Percentiles rank a stretch among this genome's conserved stretches.
Conservation (phyloP, 2,797 vertebrate species). For the Nothura maculosa region DNA sequence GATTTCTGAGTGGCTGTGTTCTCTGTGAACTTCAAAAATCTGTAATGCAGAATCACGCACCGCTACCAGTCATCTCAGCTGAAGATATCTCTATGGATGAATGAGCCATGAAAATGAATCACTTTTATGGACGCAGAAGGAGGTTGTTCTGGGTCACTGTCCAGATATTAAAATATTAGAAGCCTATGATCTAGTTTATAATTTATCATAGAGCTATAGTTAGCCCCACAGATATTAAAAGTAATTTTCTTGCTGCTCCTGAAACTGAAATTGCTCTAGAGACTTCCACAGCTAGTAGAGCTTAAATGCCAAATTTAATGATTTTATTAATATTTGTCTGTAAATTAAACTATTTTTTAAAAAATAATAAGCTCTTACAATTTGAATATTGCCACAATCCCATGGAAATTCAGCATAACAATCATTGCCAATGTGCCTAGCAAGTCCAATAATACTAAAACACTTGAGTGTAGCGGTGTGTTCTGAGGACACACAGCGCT, state of each 20-base stretch:
- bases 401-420: not conserved
- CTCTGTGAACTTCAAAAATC: constrained; percentile 10
- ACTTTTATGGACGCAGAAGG: constrained; percentile 26
- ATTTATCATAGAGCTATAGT: constrained; percentile 46
- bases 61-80: not conserved
- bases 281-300: not conserved
- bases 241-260: not conserved
- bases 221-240: constrained; percentile 30
- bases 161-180: constrained; percentile 54
- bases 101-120: constrained; percentile 38
- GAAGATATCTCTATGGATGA: constrained; percentile 14
- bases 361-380: not conserved
- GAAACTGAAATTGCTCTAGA: constrained; percentile 23
- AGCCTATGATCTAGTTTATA: constrained; percentile 38
- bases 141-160: constrained; percentile 41
- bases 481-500: not conserved
- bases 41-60: not conserved
- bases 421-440: not conserved
- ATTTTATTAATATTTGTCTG: not conserved
- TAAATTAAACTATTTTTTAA: not conserved
- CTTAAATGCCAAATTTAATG: not conserved
- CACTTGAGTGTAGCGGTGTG: not conserved
- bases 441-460: not conserved
- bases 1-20: not conserved
- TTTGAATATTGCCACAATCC: not conserved